Evolutionary conservation across 1,140 invertebrate species (phyloP).

Genomic region (Drosophila arawakana): DNA sequence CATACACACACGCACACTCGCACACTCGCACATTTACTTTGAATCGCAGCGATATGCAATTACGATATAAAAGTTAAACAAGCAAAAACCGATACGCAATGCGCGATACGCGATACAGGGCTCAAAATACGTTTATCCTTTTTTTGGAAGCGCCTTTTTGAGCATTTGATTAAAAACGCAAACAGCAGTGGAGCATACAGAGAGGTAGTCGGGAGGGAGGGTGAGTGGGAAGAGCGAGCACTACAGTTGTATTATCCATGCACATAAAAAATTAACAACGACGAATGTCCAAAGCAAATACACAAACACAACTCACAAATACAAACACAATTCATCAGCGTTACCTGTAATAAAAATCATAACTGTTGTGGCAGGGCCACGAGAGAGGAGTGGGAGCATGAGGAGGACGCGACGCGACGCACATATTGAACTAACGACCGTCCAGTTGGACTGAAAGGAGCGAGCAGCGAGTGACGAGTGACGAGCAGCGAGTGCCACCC

Average conservation of each 20-base stretch:
- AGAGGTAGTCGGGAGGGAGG: neutral
- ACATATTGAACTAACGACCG: slow-evolving; percentile 81
- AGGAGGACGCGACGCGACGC: slow-evolving; percentile 49
- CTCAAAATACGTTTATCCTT: neutral
- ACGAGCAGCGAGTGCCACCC: slow-evolving; percentile 17
- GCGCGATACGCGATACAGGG: no score
- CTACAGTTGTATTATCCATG: slow-evolving; percentile 29
- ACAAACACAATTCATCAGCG: slow-evolving; percentile 71
- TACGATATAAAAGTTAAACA: slow-evolving; percentile 82
- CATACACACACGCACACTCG: neutral
- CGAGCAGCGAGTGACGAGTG: neutral
- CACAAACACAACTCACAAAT: slow-evolving; percentile 39
- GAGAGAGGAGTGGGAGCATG: neutral
- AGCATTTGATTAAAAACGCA: slow-evolving; percentile 81
- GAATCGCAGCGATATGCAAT: slow-evolving; percentile 60
- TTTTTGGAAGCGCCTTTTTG: slow-evolving; percentile 48
- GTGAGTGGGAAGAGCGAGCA: neutral
- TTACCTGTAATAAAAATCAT: slow-evolving; percentile 81
- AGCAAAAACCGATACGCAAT: slow-evolving; percentile 50
- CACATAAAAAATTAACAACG: slow-evolving; percentile 77
- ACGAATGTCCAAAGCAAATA: slow-evolving; percentile 62
- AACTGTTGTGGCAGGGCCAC: slow-evolving; percentile 36
- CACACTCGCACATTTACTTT: neutral
- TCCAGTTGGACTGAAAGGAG: neutral
- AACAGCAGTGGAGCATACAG: slow-evolving; percentile 42